Percentiles rank a stretch among this genome's conserved stretches.
Evolutionary conservation across 1,140 invertebrate genomes (phyloP).

Genomic region (Ceratosolen solmsi): DNA sequence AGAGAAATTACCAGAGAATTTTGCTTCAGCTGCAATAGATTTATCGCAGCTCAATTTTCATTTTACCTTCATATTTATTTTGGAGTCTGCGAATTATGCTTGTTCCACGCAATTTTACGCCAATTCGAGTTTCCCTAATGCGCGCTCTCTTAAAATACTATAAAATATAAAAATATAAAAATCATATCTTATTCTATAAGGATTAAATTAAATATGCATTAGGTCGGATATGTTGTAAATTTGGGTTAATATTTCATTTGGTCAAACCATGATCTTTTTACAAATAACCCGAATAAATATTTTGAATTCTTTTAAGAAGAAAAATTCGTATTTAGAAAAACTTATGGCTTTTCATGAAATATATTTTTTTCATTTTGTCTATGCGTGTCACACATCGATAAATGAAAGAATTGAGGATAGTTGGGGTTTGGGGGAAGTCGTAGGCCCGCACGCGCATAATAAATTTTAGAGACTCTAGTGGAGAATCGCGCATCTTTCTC

Average conservation of each 20-base stretch:
- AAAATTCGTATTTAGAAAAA: not conserved
- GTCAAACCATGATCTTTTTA: too few species aligned
- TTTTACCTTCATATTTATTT: not conserved
- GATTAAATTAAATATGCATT: not conserved
- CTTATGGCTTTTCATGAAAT: too few species aligned
- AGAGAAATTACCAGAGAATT: too few species aligned
- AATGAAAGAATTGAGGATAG: not conserved
- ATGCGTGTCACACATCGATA: not conserved
- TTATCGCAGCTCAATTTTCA: not conserved
- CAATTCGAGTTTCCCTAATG: not conserved
- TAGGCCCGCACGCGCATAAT: not conserved
- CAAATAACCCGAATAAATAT: too few species aligned
- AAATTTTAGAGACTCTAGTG: not conserved
- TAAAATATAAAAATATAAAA: too few species aligned
- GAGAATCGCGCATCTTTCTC: not conserved
- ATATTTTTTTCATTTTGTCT: not conserved
- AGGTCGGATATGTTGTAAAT: too few species aligned
- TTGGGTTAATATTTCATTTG: too few species aligned
- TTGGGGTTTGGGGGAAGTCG: too few species aligned
- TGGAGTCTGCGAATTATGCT: not conserved
- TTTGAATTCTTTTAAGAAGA: too few species aligned
- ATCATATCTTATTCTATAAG: too few species aligned
- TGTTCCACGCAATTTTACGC: not conserved
- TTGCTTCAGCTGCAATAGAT: not conserved
- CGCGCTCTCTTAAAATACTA: too few species aligned